Evolutionary conservation across 2,888 invertebrate species (phyloP), one percentile per base, ranked within the genome.

Genomic region (Resseliella maxima): DNA sequence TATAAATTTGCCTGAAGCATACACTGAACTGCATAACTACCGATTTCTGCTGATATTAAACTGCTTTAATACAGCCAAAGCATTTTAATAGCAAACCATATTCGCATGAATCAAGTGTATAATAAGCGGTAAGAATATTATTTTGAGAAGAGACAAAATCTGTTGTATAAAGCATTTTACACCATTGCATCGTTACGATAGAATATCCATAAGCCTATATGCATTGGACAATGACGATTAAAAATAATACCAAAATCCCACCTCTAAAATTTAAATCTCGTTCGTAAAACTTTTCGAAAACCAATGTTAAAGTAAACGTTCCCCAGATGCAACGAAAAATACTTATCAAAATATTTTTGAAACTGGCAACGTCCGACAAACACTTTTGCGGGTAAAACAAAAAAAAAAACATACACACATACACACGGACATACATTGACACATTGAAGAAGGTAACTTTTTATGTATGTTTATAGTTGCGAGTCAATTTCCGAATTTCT

Each of bases 251-350:
- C 59, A 59, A 24, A 59, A 72, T 31, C 15, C 41, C 72, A 72
- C 72, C 72, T 72, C n/a, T 12, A 72, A 72, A 72, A 72, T 31
- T 8, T 72, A 31, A 72, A 72, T 72, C 35, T 3, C 24, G 72
- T 27, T n/a, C n/a, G n/a, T n/a, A n/a, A 72, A 72, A 72, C 15
- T 35, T 72, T 72, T n/a, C 12, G 15, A 72, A 72, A 35, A 72
- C 31, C 24, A 24, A n/a, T n/a, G n/a, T n/a, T 15, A 72, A 72
- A 31, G 0, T 31, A 15, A 35, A 72, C 15, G 12, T 1, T 72
- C 31, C 72, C 72, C 12, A 15, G 72, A 31, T 31, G 31, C 15
- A 35, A 12, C 5, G 24, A 59, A 59, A 72, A n/a, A n/a, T n/a
- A n/a, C 31, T 72, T 31, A 35, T 35, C 31, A 18, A 15, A 72